Conservation (phyloP, 1,140 invertebrate species). For the Leucophenga varia region DNA sequence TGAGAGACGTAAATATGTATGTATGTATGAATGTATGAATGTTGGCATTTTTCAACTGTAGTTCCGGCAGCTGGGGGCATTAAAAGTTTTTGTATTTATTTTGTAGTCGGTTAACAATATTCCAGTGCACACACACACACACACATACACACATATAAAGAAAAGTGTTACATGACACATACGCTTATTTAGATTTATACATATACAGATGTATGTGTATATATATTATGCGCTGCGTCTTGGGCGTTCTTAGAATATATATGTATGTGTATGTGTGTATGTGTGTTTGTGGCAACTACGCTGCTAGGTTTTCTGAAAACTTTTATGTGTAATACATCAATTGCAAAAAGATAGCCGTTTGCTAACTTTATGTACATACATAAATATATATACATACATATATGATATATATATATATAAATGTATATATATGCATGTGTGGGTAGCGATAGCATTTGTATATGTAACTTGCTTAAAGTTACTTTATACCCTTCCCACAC, state of each 20-base stretch:
- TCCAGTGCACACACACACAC: constrained; percentile 23
- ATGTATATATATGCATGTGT: constrained; percentile 2
- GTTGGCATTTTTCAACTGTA: constrained; percentile 47
- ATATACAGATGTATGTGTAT: neutral
- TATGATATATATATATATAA: constrained; percentile 6
- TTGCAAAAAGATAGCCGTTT: constrained; percentile 52
- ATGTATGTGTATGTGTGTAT: constrained; percentile 10
- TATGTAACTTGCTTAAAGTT: constrained; percentile 27
- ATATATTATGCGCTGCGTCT: no score
- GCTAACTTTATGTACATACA: constrained; percentile 33
- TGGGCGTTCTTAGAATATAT: no score
- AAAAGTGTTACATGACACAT: constrained; percentile 18
- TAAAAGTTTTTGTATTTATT: constrained; percentile 56
- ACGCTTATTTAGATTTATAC: no score
- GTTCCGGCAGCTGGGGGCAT: constrained; percentile 40
- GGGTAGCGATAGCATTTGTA: neutral
- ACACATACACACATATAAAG: neutral
- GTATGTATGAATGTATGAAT: constrained; percentile 4
- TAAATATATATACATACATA: constrained; percentile 52
- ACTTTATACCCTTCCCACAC: constrained; percentile 29
- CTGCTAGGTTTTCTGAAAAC: constrained; percentile 31
- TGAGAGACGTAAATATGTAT: constrained; percentile 5
- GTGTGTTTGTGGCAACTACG: constrained; percentile 4
- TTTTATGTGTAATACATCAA: constrained; percentile 56
- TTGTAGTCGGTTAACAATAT: constrained; percentile 54